A percentile compares a stretch with the other conserved stretches of the same genome.
phyloP scores from a whole-genome alignment of 2,113 vertebrate species.

The Urocolius indicus region DNA sequence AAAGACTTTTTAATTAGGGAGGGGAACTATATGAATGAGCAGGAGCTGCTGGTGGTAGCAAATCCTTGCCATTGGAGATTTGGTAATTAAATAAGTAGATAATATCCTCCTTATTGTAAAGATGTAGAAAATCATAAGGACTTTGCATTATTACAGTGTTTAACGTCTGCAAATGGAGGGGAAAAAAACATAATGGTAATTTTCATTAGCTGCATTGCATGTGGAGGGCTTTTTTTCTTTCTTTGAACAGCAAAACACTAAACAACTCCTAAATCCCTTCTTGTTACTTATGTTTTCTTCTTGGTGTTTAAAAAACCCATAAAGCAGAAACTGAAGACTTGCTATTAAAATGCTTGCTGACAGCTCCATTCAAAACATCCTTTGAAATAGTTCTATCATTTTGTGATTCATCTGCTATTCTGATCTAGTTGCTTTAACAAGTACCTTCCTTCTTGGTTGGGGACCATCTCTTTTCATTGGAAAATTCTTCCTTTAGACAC shows the following conservation, averaged over 20 bases:
- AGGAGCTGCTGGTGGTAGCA: slow-evolving; percentile 30
- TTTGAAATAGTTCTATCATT: slow-evolving; percentile 40
- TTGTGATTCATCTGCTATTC: slow-evolving; percentile 43
- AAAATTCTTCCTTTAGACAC: slow-evolving; percentile 40
- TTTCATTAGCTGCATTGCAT: slow-evolving; percentile 62
- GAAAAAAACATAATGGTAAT: slow-evolving; percentile 47
- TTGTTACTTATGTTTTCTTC: slow-evolving; percentile 58
- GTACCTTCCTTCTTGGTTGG: slow-evolving; percentile 17
- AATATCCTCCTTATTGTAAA: slow-evolving; percentile 68
- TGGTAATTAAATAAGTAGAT: slow-evolving; percentile 69
- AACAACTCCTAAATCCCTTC: slow-evolving; percentile 49
- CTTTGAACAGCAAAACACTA: slow-evolving; percentile 47
- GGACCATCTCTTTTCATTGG: background rate
- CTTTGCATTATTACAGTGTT: slow-evolving; percentile 61
- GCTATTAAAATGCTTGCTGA: slow-evolving; percentile 64
- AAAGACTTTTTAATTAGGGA: slow-evolving; percentile 60
- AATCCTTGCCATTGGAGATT: slow-evolving; percentile 44
- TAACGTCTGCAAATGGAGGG: slow-evolving; percentile 46
- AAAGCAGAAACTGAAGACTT: slow-evolving; percentile 63
- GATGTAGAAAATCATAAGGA: slow-evolving; percentile 71
- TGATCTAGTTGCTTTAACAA: slow-evolving; percentile 23
- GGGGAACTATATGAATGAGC: slow-evolving; percentile 15
- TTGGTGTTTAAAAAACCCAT: slow-evolving; percentile 39
- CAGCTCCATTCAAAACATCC: slow-evolving; percentile 64
- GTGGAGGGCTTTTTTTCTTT: slow-evolving; percentile 53